Evolutionary conservation across 1,140 invertebrate genomes (phyloP).

Genomic region (Zaprionus nigranus): DNA sequence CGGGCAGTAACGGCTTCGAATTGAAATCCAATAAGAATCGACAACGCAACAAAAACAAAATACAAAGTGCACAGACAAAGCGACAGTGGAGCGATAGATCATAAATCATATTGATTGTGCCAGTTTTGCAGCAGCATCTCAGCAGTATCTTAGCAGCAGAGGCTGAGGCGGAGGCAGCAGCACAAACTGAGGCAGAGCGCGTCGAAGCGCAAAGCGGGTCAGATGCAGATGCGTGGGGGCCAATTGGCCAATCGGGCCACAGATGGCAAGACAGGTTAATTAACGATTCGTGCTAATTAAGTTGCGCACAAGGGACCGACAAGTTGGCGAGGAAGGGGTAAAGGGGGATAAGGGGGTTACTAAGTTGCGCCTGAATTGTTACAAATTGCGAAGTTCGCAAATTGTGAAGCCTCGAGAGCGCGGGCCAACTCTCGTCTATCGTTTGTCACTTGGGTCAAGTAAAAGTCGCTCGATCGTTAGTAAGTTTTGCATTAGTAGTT

Average conservation of each 20-base stretch:
- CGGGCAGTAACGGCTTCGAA: conserved; percentile 16
- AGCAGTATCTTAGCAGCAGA: not conserved
- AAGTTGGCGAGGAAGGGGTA: not conserved
- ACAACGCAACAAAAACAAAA: conserved; percentile 12
- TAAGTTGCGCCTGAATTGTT: conserved; percentile 25
- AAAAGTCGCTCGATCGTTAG: conserved; percentile 23
- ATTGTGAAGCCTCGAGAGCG: too few relatives aligned
- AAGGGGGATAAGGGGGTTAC: not conserved
- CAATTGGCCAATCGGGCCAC: conserved; percentile 74
- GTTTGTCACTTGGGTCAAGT: not conserved
- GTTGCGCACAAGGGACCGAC: conserved; percentile 13
- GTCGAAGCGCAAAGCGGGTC: conserved; percentile 57
- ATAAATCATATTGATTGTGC: conserved; percentile 40
- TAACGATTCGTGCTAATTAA: conserved; percentile 77
- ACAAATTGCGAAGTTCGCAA: conserved; percentile 34
- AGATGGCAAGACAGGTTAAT: conserved; percentile 77
- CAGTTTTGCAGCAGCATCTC: conserved; percentile 9
- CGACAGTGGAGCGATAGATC: not conserved
- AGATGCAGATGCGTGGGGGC: conserved; percentile 70
- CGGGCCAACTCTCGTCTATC: not conserved
- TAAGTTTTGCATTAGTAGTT: conserved; percentile 23
- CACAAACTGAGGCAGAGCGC: not conserved
- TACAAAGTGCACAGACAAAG: not conserved
- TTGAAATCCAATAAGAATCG: conserved; percentile 29
- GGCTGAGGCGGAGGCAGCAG: conserved; percentile 5